Conservation (phyloP, 2,113 vertebrate species). For the Cranoglanis bouderius region DNA sequence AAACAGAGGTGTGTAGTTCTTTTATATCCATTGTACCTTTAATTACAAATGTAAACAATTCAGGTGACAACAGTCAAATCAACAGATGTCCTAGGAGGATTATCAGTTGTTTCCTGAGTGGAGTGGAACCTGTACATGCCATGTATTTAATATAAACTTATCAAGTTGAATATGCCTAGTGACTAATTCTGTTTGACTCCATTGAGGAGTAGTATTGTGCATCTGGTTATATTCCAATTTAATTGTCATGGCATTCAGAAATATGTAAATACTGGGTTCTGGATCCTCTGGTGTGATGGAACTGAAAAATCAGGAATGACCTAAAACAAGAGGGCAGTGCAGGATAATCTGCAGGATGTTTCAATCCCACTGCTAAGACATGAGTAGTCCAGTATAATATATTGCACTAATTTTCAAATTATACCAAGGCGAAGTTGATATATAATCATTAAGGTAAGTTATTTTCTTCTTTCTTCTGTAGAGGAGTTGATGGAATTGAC, state of each 20-base stretch:
- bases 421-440: not conserved
- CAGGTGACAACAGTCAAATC: slow-evolving; percentile 7
- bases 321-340: slow-evolving; percentile 80
- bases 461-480: not conserved
- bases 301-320: slow-evolving; percentile 83
- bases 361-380: not conserved
- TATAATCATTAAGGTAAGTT: not conserved
- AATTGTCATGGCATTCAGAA: slow-evolving; percentile 72
- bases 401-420: slow-evolving; percentile 3
- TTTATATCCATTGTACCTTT: not conserved
- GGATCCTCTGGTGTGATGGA: slow-evolving; percentile 81
- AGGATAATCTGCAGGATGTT: slow-evolving; percentile 35
- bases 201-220: slow-evolving; percentile 64
- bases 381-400: not conserved
- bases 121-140: slow-evolving; percentile 68
- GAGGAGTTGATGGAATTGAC: not conserved
- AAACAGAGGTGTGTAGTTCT: no score
- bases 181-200: slow-evolving; percentile 51
- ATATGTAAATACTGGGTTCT: slow-evolving; percentile 78
- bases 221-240: slow-evolving; percentile 48
- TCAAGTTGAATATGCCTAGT: slow-evolving; percentile 55
- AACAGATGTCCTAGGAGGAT: not conserved
- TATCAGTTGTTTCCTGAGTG: slow-evolving; percentile 47
- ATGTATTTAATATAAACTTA: slow-evolving; percentile 63
- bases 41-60: slow-evolving; percentile 20